Evolutionary conservation across 2,797 vertebrate genomes (phyloP).

Genomic region (Enteromius mattozi): DNA sequence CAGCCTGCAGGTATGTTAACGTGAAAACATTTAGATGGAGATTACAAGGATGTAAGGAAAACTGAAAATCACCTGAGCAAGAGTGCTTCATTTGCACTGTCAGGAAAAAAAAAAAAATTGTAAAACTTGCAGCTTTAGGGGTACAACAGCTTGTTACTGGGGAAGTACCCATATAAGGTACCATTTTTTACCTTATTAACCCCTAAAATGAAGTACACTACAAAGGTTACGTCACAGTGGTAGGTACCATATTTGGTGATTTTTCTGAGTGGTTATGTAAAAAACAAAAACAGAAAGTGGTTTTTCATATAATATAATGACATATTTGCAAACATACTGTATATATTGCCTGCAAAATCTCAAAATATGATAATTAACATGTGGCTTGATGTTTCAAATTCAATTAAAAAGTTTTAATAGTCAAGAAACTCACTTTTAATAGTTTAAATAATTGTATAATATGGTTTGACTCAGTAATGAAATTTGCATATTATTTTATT

Average conservation of each 20-base stretch:
- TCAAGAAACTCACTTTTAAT: background rate
- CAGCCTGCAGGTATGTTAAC: conserved; percentile 86
- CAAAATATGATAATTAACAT: background rate
- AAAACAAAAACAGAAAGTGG: background rate
- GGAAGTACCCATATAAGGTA: background rate
- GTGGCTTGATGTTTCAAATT: background rate
- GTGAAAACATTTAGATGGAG: too few species aligned
- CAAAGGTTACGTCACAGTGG: background rate
- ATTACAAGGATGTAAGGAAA: background rate
- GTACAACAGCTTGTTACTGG: background rate
- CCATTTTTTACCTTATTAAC: background rate
- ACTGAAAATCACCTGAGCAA: background rate
- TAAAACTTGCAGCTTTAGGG: background rate
- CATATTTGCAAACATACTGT: background rate
- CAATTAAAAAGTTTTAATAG: background rate
- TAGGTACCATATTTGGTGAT: background rate
- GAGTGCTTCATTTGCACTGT: background rate
- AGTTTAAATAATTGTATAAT: background rate
- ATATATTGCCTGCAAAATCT: background rate
- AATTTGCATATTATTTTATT: background rate
- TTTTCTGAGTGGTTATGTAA: background rate
- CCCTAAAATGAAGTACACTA: background rate
- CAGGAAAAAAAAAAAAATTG: background rate
- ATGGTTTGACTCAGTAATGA: background rate
- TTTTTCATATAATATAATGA: background rate